A percentile compares a stretch with the other conserved stretches of the same genome.
These are phyloP conservation scores for Penaeus japonicus DNA, from an alignment of 1,140 invertebrate genomes.

Conservation along the genomic window DNA sequence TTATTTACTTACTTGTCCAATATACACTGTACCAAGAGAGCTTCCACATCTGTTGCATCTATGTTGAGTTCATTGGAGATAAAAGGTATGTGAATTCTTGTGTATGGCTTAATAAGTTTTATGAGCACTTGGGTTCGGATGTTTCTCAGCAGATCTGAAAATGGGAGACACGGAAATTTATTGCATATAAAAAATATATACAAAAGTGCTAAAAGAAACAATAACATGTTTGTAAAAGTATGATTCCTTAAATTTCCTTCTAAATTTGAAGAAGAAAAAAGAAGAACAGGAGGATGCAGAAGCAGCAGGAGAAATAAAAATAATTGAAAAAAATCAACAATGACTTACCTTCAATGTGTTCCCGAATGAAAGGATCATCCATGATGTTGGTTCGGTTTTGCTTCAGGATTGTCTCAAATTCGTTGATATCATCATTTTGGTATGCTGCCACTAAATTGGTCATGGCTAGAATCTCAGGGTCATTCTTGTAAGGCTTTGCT, in stretches of 20 bases:
- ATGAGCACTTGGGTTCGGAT: constrained; percentile 98
- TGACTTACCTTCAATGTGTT: constrained; percentile 90
- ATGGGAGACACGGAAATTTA: not conserved
- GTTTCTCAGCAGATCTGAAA: constrained; percentile 89
- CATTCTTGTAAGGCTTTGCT: constrained; percentile 99
- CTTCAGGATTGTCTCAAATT: constrained; percentile 96
- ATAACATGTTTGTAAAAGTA: not conserved
- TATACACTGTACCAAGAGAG: constrained; percentile 97
- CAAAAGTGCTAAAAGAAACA: not conserved
- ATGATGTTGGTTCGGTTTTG: constrained; percentile 96
- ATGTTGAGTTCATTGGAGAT: constrained; percentile 98
- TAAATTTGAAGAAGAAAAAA: not conserved
- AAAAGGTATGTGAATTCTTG: constrained; percentile 96
- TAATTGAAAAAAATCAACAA: not conserved
- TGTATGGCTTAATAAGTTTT: constrained; percentile 97
- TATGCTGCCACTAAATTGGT: constrained; percentile 98
- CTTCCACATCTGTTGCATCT: constrained; percentile 94
- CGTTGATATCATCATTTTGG: constrained; percentile 99
- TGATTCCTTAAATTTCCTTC: not conserved
- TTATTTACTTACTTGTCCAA: constrained; percentile 81
- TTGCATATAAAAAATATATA: not conserved
- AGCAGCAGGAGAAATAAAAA: constrained; percentile 36
- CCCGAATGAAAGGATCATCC: constrained; percentile 99
- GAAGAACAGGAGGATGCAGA: not conserved
- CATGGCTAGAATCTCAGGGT: constrained; percentile 99